phyloP scores from a whole-genome alignment of 2,113 vertebrate genomes.

The Pantherophis guttatus region DNA sequence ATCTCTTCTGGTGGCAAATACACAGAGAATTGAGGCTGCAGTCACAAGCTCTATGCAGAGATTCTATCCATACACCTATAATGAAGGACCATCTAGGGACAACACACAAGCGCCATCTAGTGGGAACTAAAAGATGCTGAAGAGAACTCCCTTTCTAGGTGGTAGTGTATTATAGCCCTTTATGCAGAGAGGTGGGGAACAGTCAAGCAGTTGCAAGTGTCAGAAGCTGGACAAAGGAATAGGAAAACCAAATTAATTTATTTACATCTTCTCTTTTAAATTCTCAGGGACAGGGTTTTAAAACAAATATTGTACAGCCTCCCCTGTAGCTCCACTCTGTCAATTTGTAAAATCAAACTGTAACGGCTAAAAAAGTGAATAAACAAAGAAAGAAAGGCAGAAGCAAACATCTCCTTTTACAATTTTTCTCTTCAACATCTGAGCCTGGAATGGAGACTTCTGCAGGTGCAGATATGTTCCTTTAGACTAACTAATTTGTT shows the following conservation, averaged over 20 bases:
- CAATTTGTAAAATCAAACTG: neutral
- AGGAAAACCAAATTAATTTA: neutral
- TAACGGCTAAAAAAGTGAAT: neutral
- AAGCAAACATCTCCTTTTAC: neutral
- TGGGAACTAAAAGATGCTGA: neutral
- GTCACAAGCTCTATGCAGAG: neutral
- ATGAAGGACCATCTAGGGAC: neutral
- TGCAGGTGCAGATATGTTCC: neutral
- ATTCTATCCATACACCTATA: neutral
- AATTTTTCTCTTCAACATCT: neutral
- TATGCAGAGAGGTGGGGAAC: neutral
- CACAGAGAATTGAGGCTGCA: neutral
- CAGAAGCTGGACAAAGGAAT: neutral
- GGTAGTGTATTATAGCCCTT: neutral
- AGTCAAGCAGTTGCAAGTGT: neutral
- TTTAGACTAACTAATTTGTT: neutral
- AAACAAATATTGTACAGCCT: neutral
- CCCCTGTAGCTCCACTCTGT: neutral
- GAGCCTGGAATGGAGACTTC: neutral
- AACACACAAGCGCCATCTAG: conserved; percentile 8
- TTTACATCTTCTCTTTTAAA: neutral
- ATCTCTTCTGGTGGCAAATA: neutral
- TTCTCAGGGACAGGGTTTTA: neutral
- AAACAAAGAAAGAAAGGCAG: neutral
- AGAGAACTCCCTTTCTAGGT: too few relatives aligned